Evolutionary conservation across 2,797 vertebrate species (phyloP).

Genomic region (Takifugu rubripes): DNA sequence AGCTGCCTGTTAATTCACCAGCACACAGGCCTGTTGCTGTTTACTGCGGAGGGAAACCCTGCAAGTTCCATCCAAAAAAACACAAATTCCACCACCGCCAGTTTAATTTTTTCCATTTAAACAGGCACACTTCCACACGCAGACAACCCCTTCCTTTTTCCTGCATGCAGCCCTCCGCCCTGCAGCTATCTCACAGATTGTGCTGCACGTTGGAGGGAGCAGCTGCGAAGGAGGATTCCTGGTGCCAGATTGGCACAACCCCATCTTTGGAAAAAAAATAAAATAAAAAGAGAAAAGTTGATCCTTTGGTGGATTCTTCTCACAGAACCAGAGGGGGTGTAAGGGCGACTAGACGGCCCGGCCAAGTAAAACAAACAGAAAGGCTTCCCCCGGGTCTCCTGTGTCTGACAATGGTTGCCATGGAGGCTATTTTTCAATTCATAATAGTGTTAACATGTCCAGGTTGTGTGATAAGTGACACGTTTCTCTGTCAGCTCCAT

Average conservation of each 20-base stretch:
- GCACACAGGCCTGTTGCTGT: slow-evolving; percentile 76
- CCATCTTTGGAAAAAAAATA: slow-evolving; percentile 74
- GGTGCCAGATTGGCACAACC: slow-evolving; percentile 83
- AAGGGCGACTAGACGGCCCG: slow-evolving; percentile 72
- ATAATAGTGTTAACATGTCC: slow-evolving; percentile 83
- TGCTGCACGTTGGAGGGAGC: slow-evolving; percentile 74
- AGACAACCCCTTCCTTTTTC: slow-evolving; percentile 62
- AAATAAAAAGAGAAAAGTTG: slow-evolving; percentile 21
- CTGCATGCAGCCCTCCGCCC: slow-evolving; percentile 63
- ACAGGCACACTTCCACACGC: slow-evolving; percentile 15
- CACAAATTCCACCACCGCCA: slow-evolving; percentile 68
- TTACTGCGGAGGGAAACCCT: slow-evolving; percentile 84
- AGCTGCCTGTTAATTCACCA: slow-evolving; percentile 65
- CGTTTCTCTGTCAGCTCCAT: slow-evolving; percentile 39
- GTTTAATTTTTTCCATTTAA: slow-evolving; percentile 83
- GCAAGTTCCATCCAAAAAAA: slow-evolving; percentile 71
- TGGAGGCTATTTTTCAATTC: slow-evolving; percentile 89
- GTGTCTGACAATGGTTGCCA: slow-evolving; percentile 91
- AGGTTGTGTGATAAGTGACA: slow-evolving; percentile 54
- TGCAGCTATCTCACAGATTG: slow-evolving; percentile 80
- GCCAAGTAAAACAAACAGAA: slow-evolving; percentile 91
- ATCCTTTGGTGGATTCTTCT: slow-evolving; percentile 79
- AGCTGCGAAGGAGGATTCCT: slow-evolving; percentile 78
- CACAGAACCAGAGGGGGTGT: slow-evolving; percentile 74
- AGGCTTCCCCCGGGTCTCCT: slow-evolving; percentile 89